A percentile compares a stretch with the other conserved stretches of the same genome.
These are phyloP conservation scores for Rhodinocichla rosea DNA, from an alignment of 2,113 vertebrate species.

Conservation along the genomic window DNA sequence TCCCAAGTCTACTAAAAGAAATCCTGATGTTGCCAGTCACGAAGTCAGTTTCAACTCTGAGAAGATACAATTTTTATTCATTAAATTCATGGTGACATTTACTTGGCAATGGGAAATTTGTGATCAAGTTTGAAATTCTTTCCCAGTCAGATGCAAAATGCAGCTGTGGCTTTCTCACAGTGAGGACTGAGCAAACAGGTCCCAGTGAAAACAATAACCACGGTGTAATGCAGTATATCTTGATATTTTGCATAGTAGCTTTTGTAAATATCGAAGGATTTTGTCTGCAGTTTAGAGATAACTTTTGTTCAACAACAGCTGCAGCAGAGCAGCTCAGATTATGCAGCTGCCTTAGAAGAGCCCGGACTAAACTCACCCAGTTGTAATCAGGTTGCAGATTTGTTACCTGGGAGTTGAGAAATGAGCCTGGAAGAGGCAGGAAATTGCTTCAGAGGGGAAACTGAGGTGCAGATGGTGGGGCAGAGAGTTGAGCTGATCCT, in stretches of 20 bases:
- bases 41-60: background rate
- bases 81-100: background rate
- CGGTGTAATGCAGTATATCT: background rate
- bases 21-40: background rate
- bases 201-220: slow-evolving; percentile 15
- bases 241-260: slow-evolving; percentile 30
- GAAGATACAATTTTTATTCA: background rate
- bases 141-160: background rate
- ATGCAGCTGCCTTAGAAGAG: background rate
- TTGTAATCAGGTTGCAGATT: slow-evolving; percentile 19
- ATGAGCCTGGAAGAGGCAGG: slow-evolving; percentile 17
- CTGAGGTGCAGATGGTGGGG: background rate
- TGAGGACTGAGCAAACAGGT: background rate
- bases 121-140: slow-evolving; percentile 9
- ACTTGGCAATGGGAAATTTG: background rate
- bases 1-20: background rate
- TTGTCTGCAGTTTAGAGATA: slow-evolving; percentile 49
- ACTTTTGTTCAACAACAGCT: slow-evolving; percentile 47
- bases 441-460: slow-evolving; percentile 38
- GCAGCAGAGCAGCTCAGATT: background rate
- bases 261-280: slow-evolving; percentile 38
- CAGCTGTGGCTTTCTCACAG: slow-evolving; percentile 43
- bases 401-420: slow-evolving; percentile 44
- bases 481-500: background rate
- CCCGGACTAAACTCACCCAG: background rate